These are phyloP conservation scores for Strigamia maritima DNA, from an alignment of 2,888 invertebrate species.

Conservation along the genomic window DNA sequence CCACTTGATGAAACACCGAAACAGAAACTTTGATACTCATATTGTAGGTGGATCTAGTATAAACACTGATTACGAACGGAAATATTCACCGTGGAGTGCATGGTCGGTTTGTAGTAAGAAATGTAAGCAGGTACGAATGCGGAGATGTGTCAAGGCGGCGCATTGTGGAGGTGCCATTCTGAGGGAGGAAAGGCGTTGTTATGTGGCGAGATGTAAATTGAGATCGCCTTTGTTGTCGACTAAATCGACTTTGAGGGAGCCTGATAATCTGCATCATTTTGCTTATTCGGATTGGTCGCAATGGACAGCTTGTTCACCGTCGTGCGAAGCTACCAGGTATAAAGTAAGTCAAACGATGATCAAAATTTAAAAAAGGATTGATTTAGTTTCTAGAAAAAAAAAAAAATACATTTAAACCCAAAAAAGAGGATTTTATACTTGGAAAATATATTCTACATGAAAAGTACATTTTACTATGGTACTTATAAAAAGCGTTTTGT, in stretches of 20 bases:
- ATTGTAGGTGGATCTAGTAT: background rate
- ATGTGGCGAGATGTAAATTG: conserved; percentile 42
- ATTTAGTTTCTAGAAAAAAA: too few species aligned
- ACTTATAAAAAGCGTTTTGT: too few species aligned
- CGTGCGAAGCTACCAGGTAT: conserved; percentile 74
- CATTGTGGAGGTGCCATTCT: conserved; percentile 48
- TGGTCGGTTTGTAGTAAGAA: conserved; percentile 50
- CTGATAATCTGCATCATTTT: conserved; percentile 51
- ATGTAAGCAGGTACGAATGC: conserved; percentile 50
- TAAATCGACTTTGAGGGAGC: conserved; percentile 49
- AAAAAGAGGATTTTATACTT: too few species aligned
- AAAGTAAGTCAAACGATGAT: too few species aligned
- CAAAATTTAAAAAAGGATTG: too few species aligned
- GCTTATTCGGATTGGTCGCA: conserved; percentile 65
- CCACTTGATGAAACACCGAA: background rate
- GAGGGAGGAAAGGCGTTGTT: conserved; percentile 49
- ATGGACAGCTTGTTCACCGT: conserved; percentile 76
- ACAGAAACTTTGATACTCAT: background rate
- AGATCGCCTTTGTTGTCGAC: background rate
- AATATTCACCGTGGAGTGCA: conserved; percentile 40
- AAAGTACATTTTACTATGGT: too few species aligned
- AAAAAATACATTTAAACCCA: too few species aligned
- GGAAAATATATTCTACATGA: too few species aligned
- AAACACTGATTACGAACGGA: conserved; percentile 20
- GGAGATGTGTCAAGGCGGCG: conserved; percentile 45